Evolutionary conservation across 2,113 vertebrate genomes (phyloP).

Genomic region (Vimba vimba): DNA sequence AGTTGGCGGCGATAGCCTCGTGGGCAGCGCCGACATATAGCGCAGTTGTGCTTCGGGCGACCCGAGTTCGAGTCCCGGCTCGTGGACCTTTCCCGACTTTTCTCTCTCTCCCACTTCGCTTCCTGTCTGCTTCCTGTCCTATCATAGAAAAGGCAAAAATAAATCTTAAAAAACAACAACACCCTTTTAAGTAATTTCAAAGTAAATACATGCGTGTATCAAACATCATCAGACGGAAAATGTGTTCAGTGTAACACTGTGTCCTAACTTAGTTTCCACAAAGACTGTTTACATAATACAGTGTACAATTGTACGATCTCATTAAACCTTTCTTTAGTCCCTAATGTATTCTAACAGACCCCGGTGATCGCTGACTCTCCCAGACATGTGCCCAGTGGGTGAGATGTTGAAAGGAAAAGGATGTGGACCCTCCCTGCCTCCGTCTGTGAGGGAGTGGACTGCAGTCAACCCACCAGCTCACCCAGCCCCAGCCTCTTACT

Average conservation of each 20-base stretch:
- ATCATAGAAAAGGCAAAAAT: neutral
- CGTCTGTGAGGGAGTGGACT: neutral
- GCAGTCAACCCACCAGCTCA: neutral
- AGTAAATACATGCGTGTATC: neutral
- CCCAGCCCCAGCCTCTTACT: neutral
- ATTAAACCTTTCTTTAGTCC: neutral
- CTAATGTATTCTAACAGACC: slow-evolving; percentile 3
- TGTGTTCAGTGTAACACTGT: neutral
- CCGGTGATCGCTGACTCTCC: neutral
- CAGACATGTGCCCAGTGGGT: slow-evolving; percentile 18
- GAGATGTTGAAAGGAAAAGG: slow-evolving; percentile 34
- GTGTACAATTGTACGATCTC: neutral
- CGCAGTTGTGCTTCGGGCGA: too few species aligned
- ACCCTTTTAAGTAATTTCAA: neutral
- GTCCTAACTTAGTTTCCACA: neutral
- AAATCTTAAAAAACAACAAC: neutral
- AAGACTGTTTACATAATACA: neutral
- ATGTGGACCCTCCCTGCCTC: slow-evolving; percentile 33
- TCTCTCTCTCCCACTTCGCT: too few species aligned
- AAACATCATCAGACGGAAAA: neutral
- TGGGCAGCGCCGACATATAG: too few species aligned
- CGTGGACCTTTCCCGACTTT: too few species aligned
- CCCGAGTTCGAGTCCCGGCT: too few species aligned
- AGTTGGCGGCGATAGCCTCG: too few species aligned
- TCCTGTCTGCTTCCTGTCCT: too few species aligned